Evolutionary conservation across 23 tunicate species (phyloP).

Genomic region (Oikopleura dioica): DNA sequence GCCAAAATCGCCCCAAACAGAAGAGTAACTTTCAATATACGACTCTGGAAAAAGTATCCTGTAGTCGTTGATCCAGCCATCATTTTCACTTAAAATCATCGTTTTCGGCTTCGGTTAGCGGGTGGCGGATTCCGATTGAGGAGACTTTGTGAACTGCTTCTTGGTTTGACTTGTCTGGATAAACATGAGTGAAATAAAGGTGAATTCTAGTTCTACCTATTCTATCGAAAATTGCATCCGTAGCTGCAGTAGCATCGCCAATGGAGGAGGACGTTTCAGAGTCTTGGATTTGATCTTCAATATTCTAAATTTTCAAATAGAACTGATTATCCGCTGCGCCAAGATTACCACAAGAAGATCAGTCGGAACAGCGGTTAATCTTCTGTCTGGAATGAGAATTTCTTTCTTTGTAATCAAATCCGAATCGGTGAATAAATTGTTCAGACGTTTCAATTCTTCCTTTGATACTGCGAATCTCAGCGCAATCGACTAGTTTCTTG

Average conservation of each 20-base stretch:
- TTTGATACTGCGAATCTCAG: neutral
- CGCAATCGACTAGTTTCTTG: neutral
- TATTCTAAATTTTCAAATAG: too few relatives aligned
- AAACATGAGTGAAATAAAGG: neutral
- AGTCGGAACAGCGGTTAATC: neutral
- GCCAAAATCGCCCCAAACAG: too few relatives aligned
- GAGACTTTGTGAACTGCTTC: constrained; percentile 8
- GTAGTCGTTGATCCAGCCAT: too few relatives aligned
- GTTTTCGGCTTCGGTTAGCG: neutral
- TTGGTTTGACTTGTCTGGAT: constrained; percentile 3
- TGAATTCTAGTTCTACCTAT: too few relatives aligned
- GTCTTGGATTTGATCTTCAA: neutral
- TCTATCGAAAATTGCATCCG: neutral
- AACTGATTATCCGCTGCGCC: too few relatives aligned
- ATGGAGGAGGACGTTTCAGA: neutral
- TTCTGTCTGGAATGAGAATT: neutral
- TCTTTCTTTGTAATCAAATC: neutral
- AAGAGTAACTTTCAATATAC: too few relatives aligned
- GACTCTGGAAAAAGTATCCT: too few relatives aligned
- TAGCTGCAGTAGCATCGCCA: neutral
- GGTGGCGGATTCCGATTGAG: constrained; percentile 4
- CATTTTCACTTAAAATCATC: too few relatives aligned
- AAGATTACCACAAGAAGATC: neutral
- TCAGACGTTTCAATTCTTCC: neutral
- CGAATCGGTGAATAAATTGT: neutral